Conservation (phyloP, 2,797 vertebrate genomes). For the Dendrocincla fuliginosa region DNA sequence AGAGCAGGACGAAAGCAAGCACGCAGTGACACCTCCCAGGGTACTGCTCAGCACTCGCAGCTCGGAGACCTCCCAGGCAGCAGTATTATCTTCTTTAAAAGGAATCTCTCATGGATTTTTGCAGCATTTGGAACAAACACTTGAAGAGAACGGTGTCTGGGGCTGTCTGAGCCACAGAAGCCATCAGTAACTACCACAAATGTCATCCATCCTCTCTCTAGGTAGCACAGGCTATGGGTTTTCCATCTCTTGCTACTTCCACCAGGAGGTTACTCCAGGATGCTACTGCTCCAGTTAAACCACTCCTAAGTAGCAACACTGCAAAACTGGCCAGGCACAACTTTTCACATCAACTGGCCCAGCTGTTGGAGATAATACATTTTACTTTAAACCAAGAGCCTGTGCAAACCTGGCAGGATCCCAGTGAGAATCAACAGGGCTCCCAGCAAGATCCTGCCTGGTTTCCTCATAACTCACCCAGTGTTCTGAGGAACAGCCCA, state of each 20-base stretch:
- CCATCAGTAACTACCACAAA: not conserved
- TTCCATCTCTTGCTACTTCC: not conserved
- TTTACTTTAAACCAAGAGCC: not conserved
- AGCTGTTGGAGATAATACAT: not conserved
- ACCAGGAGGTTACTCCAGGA: not conserved
- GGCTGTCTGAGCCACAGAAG: not conserved
- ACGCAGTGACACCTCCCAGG: not conserved
- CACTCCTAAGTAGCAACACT: not conserved
- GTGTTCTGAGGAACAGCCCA: not conserved
- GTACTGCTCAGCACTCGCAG: not conserved
- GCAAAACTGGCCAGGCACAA: not conserved
- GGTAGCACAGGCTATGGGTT: fast-evolving
- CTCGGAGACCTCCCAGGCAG: slow-evolving; percentile 17
- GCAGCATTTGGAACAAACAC: not conserved
- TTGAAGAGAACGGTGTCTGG: not conserved
- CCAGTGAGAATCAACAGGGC: fast-evolving
- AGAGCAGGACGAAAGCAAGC: not conserved
- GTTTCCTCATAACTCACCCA: not conserved
- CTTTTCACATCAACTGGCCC: not conserved
- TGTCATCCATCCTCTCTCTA: not conserved
- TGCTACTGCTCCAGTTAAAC: not conserved
- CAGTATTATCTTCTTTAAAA: slow-evolving; percentile 1
- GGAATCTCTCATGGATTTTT: not conserved
- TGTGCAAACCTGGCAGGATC: not conserved
- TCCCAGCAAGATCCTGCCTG: not conserved